Base-by-base conservation (phyloP, 2,888 invertebrate genomes). In the Rutpela maculata region DNA sequence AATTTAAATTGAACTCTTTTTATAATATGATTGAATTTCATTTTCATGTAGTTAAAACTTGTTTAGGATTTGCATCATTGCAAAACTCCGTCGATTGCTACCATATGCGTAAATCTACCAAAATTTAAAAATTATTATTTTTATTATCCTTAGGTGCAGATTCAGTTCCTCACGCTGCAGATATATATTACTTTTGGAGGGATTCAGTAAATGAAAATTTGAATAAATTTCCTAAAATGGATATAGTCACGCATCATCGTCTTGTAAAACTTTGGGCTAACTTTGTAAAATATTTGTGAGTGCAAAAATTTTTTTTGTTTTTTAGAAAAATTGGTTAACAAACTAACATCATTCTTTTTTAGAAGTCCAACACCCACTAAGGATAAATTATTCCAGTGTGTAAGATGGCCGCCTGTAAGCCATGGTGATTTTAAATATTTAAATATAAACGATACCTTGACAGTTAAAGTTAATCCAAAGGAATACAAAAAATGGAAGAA, bases 221-320 rank as follows among this genome's bases (percentile, higher is more conserved):
- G 18, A 43, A 9, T 3, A 6, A 3, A 60, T 38, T 15, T 22
- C 26, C 38, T 3, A 59, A 65, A 50, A 62, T 43, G 55, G 70
- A 59, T 26, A 26, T 55, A 12, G 12, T 57, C 1, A 60, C 70
- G 2, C 70, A 66, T n/a, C n/a, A 74, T n/a, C 60, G 62, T n/a
- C 19, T 77, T n/a, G 5, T 77, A 35, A 74, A 17, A 17, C 50
- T 77, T 2, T 77, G 74, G 74, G 12, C 70, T 2, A 77, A 77
- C 57, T 77, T 77, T 60, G 63, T 77, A n/a, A 77, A 77, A 35
- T 50, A 77, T n/a, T 66, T 70, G 77, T 77, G 62, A 59, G 74
- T 63, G 17, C 15, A 43, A n/a, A 0, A 0, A 5, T 9, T 3
- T 55, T 12, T n/a, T n/a, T 56, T 9, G 1, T 15, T 56, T 6